These are phyloP conservation scores for Idris sp. DNA, from an alignment of 1,140 invertebrate genomes.

Conservation along the genomic window DNA sequence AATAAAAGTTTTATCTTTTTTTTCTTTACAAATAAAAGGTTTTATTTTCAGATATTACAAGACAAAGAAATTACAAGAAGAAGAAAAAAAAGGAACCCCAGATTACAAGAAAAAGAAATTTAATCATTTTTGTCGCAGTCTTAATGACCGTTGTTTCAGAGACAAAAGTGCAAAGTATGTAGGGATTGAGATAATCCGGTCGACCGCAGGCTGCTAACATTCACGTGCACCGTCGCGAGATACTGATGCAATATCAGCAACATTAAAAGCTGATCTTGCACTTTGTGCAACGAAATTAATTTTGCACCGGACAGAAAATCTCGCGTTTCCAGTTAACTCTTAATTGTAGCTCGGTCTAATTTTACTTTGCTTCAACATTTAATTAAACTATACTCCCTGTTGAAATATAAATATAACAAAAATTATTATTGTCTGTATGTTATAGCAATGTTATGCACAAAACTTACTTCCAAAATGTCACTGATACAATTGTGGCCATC, in stretches of 20 bases:
- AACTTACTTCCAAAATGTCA: conserved; percentile 90
- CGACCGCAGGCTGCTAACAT: conserved; percentile 36
- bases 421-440: too few relatives aligned
- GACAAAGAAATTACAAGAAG: too few relatives aligned
- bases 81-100: too few relatives aligned
- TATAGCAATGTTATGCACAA: too few relatives aligned
- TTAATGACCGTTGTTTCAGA: conserved; percentile 34
- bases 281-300: conserved; percentile 66
- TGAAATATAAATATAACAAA: too few relatives aligned
- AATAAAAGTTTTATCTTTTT: too few relatives aligned
- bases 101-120: too few relatives aligned
- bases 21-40: too few relatives aligned
- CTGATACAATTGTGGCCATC: conserved; percentile 85
- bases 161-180: conserved; percentile 44
- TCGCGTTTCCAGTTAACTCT: conserved; percentile 64
- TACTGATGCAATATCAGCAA: conserved; percentile 64
- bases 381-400: too few relatives aligned
- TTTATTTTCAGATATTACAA: too few relatives aligned
- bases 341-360: conserved; percentile 57
- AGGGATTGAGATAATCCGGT: conserved; percentile 41
- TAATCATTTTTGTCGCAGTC: too few relatives aligned
- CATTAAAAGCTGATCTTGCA: conserved; percentile 68
- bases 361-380: too few relatives aligned
- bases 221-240: conserved; percentile 25
- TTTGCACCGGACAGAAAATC: conserved; percentile 65